Conservation (phyloP, 2,888 invertebrate species). For the Cyaniris semiargus region DNA sequence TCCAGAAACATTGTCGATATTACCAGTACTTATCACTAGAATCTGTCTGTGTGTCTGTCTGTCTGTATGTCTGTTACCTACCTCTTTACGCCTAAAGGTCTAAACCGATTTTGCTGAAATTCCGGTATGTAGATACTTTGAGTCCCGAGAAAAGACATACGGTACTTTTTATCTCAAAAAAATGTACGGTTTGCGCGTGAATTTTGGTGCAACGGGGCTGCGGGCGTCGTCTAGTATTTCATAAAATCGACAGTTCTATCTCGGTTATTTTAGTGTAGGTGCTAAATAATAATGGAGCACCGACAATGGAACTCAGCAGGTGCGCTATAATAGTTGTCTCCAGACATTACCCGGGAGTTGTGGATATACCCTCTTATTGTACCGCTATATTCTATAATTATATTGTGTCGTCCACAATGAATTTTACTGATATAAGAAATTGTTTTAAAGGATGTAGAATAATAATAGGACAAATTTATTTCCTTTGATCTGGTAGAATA, state of each 20-base stretch:
- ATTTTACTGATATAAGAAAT: neutral
- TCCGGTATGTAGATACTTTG: too few relatives aligned
- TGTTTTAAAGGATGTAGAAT: neutral
- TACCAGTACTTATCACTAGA: too few relatives aligned
- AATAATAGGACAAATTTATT: neutral
- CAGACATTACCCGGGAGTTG: neutral
- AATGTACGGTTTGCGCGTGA: too few relatives aligned
- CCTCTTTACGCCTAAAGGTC: too few relatives aligned
- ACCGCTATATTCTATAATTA: neutral
- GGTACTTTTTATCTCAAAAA: too few relatives aligned
- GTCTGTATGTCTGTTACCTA: too few relatives aligned
- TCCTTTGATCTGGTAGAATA: too few relatives aligned
- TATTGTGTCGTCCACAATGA: neutral
- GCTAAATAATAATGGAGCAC: slow-evolving; percentile 15
- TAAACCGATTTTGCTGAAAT: too few relatives aligned
- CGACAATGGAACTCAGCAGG: slow-evolving; percentile 10
- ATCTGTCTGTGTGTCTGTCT: too few relatives aligned
- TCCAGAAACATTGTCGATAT: too few relatives aligned
- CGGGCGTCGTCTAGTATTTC: neutral
- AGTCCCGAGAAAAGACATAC: too few relatives aligned
- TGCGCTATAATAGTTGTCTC: slow-evolving; percentile 5
- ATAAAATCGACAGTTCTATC: neutral
- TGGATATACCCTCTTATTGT: slow-evolving; percentile 17
- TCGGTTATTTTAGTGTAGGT: neutral
- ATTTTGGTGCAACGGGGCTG: too few relatives aligned